Base-by-base conservation (phyloP, 2,797 vertebrate genomes). In the Platalea minor region DNA sequence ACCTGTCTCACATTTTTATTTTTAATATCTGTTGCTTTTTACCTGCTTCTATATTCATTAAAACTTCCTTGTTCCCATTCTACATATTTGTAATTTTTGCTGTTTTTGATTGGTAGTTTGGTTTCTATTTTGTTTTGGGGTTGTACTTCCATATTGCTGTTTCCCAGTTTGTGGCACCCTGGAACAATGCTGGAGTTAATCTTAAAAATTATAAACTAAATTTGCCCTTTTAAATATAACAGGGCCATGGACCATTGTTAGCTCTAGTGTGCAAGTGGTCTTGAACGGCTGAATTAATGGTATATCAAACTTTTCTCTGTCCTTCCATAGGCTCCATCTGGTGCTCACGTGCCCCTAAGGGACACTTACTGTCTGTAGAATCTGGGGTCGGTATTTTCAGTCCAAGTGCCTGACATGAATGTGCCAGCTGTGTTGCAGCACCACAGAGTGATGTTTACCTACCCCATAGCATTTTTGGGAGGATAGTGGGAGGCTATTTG, bases 191-290 rank as follows among this genome's bases (percentile, higher is more conserved):
- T 72, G 35, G 37, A 91, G 20, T 37, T 48, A 61, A 51, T 80
- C 41, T 77, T 75, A 53, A 82, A 72, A 76, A 3, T 43, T 53
- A 57, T 29, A 35, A 63, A 46, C 2, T 37, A 73, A 69, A 60
- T 46, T 70, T 75, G 7, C 5, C n/a, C 7, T 76, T 90, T 79
- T 20, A 73, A 83, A 75, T 64, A 17, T 48, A 81, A 68, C 23
- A 65, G 11, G 9, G 20, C 21, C 21, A 43, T 4, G 10, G 14
- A 28, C 2, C 1, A 0, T 54, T 87, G 24, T 76, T 43, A 69
- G 16, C 2, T 77, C 46, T 77, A 74, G 16, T 33, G 29, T 78
- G 31, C 29, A 88, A 57, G 29, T 46, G 39, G 7, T 37, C 20
- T 69, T 65, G 33, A 88, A 60, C 10, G 33, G 15, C 9, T 89